phyloP scores from a whole-genome alignment of 2,888 invertebrate species.

The Pogonocherus hispidulus region DNA sequence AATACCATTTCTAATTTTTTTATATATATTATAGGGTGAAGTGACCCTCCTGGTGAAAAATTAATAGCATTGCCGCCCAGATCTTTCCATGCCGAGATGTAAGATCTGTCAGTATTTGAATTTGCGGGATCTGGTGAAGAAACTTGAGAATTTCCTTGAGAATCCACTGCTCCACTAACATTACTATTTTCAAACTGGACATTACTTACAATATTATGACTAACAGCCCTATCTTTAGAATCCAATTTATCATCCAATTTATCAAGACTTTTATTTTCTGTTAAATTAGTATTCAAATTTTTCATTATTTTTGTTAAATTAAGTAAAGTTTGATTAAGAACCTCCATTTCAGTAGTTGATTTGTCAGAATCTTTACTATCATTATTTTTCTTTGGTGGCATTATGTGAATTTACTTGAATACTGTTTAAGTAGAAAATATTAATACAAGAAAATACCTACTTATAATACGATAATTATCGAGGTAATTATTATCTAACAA shows the following conservation, averaged over 20 bases:
- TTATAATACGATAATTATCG: too few species aligned
- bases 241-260: not conserved
- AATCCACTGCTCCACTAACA: too few species aligned
- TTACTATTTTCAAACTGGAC: too few species aligned
- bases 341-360: not conserved
- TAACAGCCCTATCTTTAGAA: not conserved
- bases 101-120: not conserved
- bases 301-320: not conserved
- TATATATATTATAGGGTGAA: not conserved
- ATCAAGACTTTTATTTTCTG: conserved; percentile 1
- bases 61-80: not conserved
- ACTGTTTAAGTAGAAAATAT: too few species aligned
- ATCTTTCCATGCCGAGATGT: conserved; percentile 3
- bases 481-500: too few species aligned
- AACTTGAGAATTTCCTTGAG: too few species aligned
- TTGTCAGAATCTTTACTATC: too few species aligned
- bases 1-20: conserved; percentile 23
- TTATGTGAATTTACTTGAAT: too few species aligned
- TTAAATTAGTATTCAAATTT: conserved; percentile 5
- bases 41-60: not conserved
- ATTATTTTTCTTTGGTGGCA: too few species aligned
- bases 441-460: too few species aligned
- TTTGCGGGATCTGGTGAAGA: too few species aligned
- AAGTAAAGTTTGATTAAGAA: not conserved
- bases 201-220: not conserved